A percentile compares a stretch with the other conserved stretches of the same genome.
These are phyloP conservation scores for Euplexia lucipara DNA, from an alignment of 2,888 invertebrate species.

Conservation along the genomic window DNA sequence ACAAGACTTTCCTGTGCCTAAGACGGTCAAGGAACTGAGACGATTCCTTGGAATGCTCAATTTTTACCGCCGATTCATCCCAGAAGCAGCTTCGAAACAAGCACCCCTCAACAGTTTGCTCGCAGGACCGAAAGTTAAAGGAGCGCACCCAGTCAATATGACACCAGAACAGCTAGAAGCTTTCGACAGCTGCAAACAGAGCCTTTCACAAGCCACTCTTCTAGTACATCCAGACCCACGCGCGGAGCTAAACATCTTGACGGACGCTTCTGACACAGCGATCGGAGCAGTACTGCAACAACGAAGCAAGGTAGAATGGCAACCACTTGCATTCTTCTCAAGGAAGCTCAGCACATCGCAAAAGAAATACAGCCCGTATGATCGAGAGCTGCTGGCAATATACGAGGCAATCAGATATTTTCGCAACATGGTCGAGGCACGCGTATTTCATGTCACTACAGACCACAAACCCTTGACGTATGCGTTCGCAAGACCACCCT, in stretches of 20 bases:
- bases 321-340: conserved; percentile 4
- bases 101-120: conserved; percentile 16
- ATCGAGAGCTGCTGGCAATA: neutral
- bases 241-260: conserved; percentile 4
- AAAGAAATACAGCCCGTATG: conserved; percentile 1
- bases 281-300: conserved; percentile 12
- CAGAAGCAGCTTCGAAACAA: conserved; percentile 5
- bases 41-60: conserved; percentile 20
- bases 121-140: conserved; percentile 5
- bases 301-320: neutral
- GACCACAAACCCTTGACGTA: neutral
- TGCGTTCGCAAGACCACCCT: neutral
- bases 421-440: neutral
- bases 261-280: conserved; percentile 5
- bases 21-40: conserved; percentile 19
- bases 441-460: neutral
- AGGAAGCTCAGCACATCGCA: conserved; percentile 4
- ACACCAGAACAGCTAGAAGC: conserved; percentile 7
- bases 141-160: conserved; percentile 1
- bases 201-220: conserved; percentile 6
- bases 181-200: neutral
- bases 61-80: conserved; percentile 19
- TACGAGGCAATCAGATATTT: neutral
- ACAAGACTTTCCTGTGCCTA: conserved; percentile 1
- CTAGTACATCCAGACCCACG: conserved; percentile 1